Percentiles rank a stretch among this genome's conserved stretches.
Evolutionary conservation across 1,140 invertebrate species (phyloP).

Genomic region (Lepidurus packardi): DNA sequence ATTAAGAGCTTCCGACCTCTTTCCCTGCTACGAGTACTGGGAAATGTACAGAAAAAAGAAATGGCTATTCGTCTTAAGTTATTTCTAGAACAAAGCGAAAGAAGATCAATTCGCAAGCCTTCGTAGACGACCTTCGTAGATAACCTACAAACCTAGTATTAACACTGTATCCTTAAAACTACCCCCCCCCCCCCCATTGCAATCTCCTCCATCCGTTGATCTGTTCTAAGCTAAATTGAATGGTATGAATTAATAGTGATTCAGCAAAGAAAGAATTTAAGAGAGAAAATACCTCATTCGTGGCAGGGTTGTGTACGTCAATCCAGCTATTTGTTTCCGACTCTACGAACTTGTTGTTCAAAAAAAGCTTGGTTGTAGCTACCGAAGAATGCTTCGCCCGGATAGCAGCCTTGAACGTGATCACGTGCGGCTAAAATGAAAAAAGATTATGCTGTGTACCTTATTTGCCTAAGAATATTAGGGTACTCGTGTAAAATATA

Average conservation of each 20-base stretch:
- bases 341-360: slow-evolving; percentile 91
- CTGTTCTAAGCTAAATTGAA: no score
- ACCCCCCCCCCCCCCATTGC: no score
- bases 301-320: slow-evolving; percentile 89
- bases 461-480: neutral
- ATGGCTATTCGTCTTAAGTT: neutral
- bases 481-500: neutral
- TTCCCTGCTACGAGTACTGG: neutral
- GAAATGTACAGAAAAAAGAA: neutral
- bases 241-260: no score
- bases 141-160: no score
- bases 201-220: no score
- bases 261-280: no score
- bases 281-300: slow-evolving; percentile 65
- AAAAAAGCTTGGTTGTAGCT: slow-evolving; percentile 82
- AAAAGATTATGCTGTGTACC: neutral
- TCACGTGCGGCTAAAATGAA: neutral
- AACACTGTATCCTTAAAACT: no score
- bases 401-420: neutral
- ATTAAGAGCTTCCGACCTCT: neutral
- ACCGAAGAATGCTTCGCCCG: slow-evolving; percentile 33
- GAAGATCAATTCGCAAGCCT: no score
- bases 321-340: slow-evolving; percentile 89
- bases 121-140: no score
- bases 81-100: neutral